These are phyloP conservation scores for Sceloporus tristichus DNA, from an alignment of 2,113 vertebrate genomes.

Conservation along the genomic window DNA sequence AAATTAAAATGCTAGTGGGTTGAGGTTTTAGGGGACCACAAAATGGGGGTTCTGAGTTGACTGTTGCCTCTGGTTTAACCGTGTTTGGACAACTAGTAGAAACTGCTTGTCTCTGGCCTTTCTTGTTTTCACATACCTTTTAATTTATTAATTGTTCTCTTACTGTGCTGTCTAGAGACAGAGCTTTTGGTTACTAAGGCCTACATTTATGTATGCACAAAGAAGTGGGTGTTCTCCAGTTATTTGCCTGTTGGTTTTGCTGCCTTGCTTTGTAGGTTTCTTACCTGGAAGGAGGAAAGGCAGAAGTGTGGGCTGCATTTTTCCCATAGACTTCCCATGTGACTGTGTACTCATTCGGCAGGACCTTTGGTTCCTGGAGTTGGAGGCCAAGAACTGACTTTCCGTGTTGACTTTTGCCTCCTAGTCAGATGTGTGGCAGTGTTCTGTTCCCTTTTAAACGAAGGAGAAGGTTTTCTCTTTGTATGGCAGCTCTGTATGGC, in stretches of 20 bases:
- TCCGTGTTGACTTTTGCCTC: neutral
- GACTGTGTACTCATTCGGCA: neutral
- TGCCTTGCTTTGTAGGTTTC: neutral
- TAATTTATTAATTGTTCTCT: neutral
- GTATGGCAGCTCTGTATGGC: neutral
- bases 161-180: neutral
- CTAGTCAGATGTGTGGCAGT: too few relatives aligned
- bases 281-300: neutral
- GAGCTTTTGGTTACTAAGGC: neutral
- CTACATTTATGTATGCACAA: neutral
- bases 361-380: neutral
- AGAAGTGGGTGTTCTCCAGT: too few relatives aligned
- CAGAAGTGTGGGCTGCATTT: neutral
- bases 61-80: neutral
- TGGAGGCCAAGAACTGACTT: neutral
- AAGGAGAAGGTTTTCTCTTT: neutral
- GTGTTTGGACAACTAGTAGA: neutral
- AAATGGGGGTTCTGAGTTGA: too few relatives aligned
- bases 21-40: too few relatives aligned
- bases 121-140: neutral
- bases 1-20: too few relatives aligned
- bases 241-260: neutral
- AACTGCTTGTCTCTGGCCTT: neutral
- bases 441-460: neutral
- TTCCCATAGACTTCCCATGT: neutral